These are phyloP conservation scores for Cataglyphis altisquamis DNA, from an alignment of 2,888 invertebrate species.

Conservation along the genomic window DNA sequence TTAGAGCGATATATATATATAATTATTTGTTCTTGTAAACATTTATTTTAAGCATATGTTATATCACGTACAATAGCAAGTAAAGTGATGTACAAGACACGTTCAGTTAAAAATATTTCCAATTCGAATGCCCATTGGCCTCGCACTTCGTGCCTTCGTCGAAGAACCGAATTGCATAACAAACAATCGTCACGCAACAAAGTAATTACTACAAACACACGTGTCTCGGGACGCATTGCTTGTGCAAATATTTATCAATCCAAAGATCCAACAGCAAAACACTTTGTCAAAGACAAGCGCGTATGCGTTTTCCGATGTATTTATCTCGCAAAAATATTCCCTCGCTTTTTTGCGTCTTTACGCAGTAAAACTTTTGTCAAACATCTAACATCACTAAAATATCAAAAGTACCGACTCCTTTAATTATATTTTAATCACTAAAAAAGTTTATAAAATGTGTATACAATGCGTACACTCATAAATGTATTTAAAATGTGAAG, in stretches of 20 bases:
- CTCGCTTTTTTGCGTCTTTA: background rate
- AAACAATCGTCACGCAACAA: constrained; percentile 51
- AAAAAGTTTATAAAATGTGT: background rate
- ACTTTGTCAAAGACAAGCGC: constrained; percentile 3
- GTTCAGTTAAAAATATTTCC: constrained; percentile 40
- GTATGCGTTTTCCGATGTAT: constrained; percentile 18
- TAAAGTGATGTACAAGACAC: constrained; percentile 20
- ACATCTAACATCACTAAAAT: background rate
- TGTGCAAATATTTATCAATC: constrained; percentile 45
- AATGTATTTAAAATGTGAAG: constrained; percentile 8
- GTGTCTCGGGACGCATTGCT: constrained; percentile 39
- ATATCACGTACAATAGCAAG: constrained; percentile 33
- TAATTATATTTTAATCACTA: background rate
- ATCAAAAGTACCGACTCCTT: constrained; percentile 15
- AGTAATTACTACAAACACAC: constrained; percentile 55
- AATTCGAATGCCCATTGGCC: constrained; percentile 32
- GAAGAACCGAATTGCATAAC: constrained; percentile 47
- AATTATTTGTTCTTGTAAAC: constrained; percentile 24
- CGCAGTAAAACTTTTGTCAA: background rate
- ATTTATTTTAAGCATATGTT: constrained; percentile 16
- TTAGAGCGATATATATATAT: too few species aligned
- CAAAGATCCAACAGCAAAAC: constrained; percentile 43
- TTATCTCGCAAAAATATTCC: constrained; percentile 25
- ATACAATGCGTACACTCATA: background rate
- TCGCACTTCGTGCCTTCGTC: constrained; percentile 50